These are phyloP conservation scores for Dasyurus viverrinus DNA, from an alignment of 2,113 vertebrate species.

Conservation along the genomic window DNA sequence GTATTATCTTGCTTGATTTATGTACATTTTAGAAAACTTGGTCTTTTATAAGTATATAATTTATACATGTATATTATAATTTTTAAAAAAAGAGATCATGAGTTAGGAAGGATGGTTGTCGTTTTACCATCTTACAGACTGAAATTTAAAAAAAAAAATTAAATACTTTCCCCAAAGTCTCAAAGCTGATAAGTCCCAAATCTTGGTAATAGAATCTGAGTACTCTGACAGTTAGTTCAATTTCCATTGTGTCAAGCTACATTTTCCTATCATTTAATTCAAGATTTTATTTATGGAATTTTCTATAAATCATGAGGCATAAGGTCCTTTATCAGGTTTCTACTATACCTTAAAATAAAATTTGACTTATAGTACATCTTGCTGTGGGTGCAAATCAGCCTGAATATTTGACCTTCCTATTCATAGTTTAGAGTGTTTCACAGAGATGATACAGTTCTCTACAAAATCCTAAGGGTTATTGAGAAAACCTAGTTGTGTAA, in stretches of 20 bases:
- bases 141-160: neutral
- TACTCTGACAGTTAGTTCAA: neutral
- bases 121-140: neutral
- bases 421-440: neutral
- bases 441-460: neutral
- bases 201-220: neutral
- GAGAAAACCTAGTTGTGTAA: neutral
- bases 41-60: neutral
- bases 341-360: conserved; percentile 23
- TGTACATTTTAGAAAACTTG: conserved; percentile 1
- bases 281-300: neutral
- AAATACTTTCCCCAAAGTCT: neutral
- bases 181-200: neutral
- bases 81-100: neutral
- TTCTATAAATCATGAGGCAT: conserved; percentile 9
- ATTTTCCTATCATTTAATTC: neutral
- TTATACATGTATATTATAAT: neutral
- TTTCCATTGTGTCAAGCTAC: neutral
- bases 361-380: neutral
- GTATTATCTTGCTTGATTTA: neutral
- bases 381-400: neutral
- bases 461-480: neutral
- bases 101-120: neutral
- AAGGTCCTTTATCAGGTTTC: neutral
- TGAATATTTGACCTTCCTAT: neutral